Evolutionary conservation across 2,113 vertebrate species (phyloP).

Genomic region (Condylura cristata): DNA sequence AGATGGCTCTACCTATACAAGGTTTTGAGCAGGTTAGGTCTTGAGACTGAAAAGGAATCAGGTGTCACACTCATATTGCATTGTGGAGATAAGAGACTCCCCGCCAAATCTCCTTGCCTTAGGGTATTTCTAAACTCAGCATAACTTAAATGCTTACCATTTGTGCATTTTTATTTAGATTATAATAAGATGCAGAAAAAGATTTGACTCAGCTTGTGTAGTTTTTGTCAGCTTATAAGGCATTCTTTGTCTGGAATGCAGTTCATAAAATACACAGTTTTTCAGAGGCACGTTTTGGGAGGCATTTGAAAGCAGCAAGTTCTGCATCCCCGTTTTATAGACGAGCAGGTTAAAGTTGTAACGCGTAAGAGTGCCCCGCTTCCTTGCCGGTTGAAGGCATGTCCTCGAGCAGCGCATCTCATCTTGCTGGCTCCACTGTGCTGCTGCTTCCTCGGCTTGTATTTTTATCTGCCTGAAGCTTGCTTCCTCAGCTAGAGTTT

Average conservation of each 20-base stretch:
- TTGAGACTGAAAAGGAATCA: not conserved
- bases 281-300: not conserved
- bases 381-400: too few species aligned
- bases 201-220: not conserved
- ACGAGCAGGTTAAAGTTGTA: too few species aligned
- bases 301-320: slow-evolving; percentile 3
- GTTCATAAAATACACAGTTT: slow-evolving; percentile 18
- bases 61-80: not conserved
- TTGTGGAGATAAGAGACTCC: not conserved
- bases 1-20: not conserved
- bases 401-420: not conserved
- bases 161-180: slow-evolving; percentile 20
- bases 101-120: slow-evolving; percentile 30
- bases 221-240: slow-evolving; percentile 21
- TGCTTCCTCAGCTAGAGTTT: slow-evolving; percentile 18
- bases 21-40: not conserved
- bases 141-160: not conserved
- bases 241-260: not conserved
- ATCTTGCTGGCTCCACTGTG: not conserved
- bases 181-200: not conserved
- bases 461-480: not conserved
- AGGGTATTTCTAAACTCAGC: not conserved
- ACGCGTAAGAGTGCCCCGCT: too few species aligned
- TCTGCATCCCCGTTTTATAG: not conserved
- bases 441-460: not conserved